A percentile compares a stretch with the other conserved stretches of the same genome.
These are phyloP conservation scores for Phlogophora meticulosa DNA, from an alignment of 2,888 invertebrate species.

Conservation along the genomic window DNA sequence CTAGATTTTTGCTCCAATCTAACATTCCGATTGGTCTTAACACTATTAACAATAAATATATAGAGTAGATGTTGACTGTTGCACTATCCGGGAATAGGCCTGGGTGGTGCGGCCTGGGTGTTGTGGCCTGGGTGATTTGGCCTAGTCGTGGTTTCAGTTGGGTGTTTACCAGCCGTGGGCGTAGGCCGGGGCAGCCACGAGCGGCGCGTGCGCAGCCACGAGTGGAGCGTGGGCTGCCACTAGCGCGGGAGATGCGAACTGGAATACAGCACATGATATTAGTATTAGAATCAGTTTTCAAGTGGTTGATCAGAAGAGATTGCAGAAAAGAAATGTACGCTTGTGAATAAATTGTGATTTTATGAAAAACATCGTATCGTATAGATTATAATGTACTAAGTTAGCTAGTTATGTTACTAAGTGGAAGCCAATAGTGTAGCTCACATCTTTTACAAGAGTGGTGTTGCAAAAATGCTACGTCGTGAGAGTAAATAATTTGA, in stretches of 20 bases:
- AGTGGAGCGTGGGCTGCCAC: conserved; percentile 80
- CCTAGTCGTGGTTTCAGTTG: conserved; percentile 55
- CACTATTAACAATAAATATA: conserved; percentile 77
- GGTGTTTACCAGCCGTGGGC: conserved; percentile 83
- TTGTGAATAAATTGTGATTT: neutral
- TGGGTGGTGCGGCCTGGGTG: conserved; percentile 68
- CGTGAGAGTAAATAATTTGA: neutral
- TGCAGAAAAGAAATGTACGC: too few species aligned
- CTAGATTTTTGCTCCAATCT: conserved; percentile 73
- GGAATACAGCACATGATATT: conserved; percentile 29
- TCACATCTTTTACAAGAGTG: neutral
- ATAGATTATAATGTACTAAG: neutral
- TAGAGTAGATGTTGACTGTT: conserved; percentile 81
- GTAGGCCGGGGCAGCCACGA: conserved; percentile 79
- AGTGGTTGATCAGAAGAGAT: neutral
- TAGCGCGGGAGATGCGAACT: conserved; percentile 84
- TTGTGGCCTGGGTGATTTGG: conserved; percentile 67
- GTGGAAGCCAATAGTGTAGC: neutral
- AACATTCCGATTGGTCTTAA: conserved; percentile 73
- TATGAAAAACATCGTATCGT: neutral
- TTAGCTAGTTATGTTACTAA: too few species aligned
- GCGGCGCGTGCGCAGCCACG: conserved; percentile 80
- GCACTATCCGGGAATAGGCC: conserved; percentile 72
- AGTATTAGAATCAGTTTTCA: neutral
- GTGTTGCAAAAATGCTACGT: neutral